Evolutionary conservation across 2,888 invertebrate genomes (phyloP), one percentile per base, ranked within the genome.

Genomic region (Anthrax anthrax): DNA sequence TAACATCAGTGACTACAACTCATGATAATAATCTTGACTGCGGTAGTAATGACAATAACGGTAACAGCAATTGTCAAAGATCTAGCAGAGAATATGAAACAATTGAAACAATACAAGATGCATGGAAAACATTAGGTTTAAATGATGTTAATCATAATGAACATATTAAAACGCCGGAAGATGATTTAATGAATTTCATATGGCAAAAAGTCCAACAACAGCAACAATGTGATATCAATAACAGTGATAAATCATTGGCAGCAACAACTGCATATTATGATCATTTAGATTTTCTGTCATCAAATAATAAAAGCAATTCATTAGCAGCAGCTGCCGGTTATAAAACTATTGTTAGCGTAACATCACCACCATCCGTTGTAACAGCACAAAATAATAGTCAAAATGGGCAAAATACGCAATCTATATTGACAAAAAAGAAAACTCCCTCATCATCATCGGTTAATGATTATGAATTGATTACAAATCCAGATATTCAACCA

Each of bases 81-180:
- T 42, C 45, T 54, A n/a, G 64, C 50, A 57, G 65, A 13, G 64
- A 69, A 58, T 87, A 87, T 63, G 87, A 88, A 59, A 74, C 78
- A 59, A 77, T 88, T 23, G 84, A 85, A 69, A 75, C 81, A 8
- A 73, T 84, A 50, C 81, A 74, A 56, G 81, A 87, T 56, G 87
- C 87, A 10, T 87, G 87, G 87, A 80, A 78, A 60, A 86, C 86
- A 1, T 71, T 84, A 50, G 87, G 87, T 1, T 73, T 84, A 18
- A 78, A 80, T 58, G 79, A 81, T 43, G 76, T 84, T 12, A 77
- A 78, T 51, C 86, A 86, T 58, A 78, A 76, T 1, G 86, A 86
- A 61, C 70, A 67, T 52, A 44, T 65, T 5, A 62, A 60, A 27
- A 57, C 60, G 18, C 55, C 55, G 4, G 62, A 63, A 43, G 66